These are phyloP conservation scores for Corythornis leucogaster DNA, from an alignment of 2,797 vertebrate genomes.

Conservation along the genomic window DNA sequence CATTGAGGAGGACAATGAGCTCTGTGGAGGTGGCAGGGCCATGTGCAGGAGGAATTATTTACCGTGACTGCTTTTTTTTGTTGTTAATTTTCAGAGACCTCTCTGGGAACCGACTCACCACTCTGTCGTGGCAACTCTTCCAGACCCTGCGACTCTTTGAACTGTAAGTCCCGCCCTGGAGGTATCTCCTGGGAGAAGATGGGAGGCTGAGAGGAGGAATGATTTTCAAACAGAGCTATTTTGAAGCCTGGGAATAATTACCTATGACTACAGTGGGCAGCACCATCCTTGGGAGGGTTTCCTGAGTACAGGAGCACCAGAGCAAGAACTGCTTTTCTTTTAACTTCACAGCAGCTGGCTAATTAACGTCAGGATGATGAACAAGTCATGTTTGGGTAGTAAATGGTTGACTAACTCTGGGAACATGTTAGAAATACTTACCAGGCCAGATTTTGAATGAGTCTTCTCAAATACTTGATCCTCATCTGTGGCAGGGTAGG, in stretches of 20 bases:
- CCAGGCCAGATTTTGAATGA: not conserved
- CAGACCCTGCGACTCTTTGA: conserved; percentile 95
- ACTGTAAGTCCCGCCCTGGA: conserved; percentile 88
- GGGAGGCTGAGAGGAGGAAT: not conserved
- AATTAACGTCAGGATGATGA: conserved; percentile 35
- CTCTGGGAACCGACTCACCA: conserved; percentile 95
- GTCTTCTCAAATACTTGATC: not conserved
- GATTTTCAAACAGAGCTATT: not conserved
- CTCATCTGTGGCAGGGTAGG: not conserved
- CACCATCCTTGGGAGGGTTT: conserved; percentile 20
- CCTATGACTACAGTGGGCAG: conserved; percentile 21
- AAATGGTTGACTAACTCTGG: conserved; percentile 5
- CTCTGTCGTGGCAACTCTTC: conserved; percentile 97
- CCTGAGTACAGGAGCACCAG: not conserved
- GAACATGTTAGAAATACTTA: not conserved
- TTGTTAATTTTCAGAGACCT: conserved; percentile 89
- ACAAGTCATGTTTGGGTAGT: conserved; percentile 20
- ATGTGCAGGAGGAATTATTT: not conserved
- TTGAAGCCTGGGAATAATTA: conserved; percentile 14
- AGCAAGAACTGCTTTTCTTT: conserved; percentile 44
- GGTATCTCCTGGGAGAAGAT: not conserved
- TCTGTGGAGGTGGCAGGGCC: not conserved
- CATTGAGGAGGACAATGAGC: not conserved
- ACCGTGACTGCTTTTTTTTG: not conserved
- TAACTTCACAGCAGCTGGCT: conserved; percentile 12